Base-by-base conservation (phyloP, 2,888 invertebrate species). In the Drosophila neotestacea region DNA sequence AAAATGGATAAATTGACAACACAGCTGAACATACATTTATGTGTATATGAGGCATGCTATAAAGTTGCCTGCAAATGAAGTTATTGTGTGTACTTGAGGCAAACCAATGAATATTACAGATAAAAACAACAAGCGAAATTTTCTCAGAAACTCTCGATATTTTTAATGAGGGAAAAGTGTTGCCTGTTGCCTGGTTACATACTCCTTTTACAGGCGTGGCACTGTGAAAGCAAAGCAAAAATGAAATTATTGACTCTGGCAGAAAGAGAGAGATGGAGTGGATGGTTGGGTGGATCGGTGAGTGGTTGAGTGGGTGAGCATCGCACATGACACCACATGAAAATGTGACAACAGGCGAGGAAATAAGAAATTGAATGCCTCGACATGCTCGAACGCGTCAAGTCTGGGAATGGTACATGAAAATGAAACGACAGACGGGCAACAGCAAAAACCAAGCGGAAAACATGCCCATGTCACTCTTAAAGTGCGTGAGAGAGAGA, bases 311-410 rank as follows among this genome's bases (percentile, higher is more conserved):
- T 36, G 16, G 13, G 47, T 6, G 10, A 2, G n/a, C 61, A 54
- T 38, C 27, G 58, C 41, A 83, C 71, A 81, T 71, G 71, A 79
- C 86, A 67, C 66, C 79, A 69, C 73, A 77, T 69, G 81, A 79
- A 79, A 81, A 86, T 77, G 77, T 81, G 85, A 84, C 85, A 75
- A 73, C 54, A 71, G 72, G 72, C 70, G 66, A 72, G 71, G 48
- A 75, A 70, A 73, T 77, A 77, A 84, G 82, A 75, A 85, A 82
- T 76, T 80, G 82, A 86, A 86, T 73, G 80, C 59, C 71, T 68
- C 73, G 71, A 73, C 76, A 73, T 70, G 78, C 73, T 84, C 66
- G 68, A 77, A 68, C 74, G 73, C 81, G 64, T 71, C 66, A 64
- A 68, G 55, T 46, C 55, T 69, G 77, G 64, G 30, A 69, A 64